Evolutionary conservation across 92 coral and sea anemone genomes (phyloP), one percentile per base, ranked within the genome.

Genomic region (Umimayanthus chanpuru): DNA sequence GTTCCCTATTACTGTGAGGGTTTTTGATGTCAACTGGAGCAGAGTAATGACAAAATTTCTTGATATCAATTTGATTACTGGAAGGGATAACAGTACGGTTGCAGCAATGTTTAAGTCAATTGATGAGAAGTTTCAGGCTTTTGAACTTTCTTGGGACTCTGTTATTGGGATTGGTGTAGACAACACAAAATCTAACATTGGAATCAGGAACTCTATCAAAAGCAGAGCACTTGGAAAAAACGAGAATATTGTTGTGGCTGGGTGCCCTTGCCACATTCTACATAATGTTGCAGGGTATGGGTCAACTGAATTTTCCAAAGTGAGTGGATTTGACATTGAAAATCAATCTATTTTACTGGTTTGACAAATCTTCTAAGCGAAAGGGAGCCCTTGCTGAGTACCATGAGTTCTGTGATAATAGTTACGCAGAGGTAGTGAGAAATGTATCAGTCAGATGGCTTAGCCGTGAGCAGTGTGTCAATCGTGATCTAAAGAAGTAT

Each of bases 261-360:
- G n/a, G n/a, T n/a, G n/a, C n/a, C n/a, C n/a, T n/a, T n/a, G n/a
- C n/a, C n/a, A n/a, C n/a, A n/a, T n/a, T n/a, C n/a, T n/a, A n/a
- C n/a, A n/a, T n/a, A n/a, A n/a, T n/a, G n/a, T n/a, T n/a, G n/a
- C n/a, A n/a, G n/a, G n/a, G n/a, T n/a, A n/a, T n/a, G 88, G n/a
- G n/a, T n/a, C n/a, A n/a, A n/a, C n/a, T n/a, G n/a, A n/a, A n/a
- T n/a, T n/a, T n/a, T n/a, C n/a, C n/a, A n/a, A 80, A 30, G 64
- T 40, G 61, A 66, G 49, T 70, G 73, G 90, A 36, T 88, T 88
- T 80, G 90, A 88, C 50, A 70, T 70, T 43, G 90, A 88, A 80
- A 80, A 88, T 67, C 86, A 86, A 88, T 80, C 66, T 88, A 23
- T 88, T 15, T 76, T 80, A 88, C 68, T 88, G 90, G 90, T 88